Conservation (phyloP, 2,888 invertebrate genomes). For the Acanthosepion esculentum region DNA sequence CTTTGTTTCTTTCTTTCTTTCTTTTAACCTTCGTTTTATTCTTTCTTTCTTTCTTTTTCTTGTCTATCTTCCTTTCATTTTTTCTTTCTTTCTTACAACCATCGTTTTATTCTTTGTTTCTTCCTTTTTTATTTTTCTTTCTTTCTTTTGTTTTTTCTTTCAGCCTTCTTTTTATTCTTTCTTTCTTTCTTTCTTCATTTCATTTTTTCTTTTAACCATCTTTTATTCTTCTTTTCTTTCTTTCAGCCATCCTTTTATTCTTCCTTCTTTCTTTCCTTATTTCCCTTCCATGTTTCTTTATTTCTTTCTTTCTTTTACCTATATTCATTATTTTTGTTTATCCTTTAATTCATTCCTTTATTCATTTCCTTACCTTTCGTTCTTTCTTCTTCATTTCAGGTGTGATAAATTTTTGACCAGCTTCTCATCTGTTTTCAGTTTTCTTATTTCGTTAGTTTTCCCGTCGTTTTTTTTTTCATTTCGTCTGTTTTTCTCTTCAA, state of each 20-base stretch:
- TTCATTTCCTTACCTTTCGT: not conserved
- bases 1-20: too few relatives aligned
- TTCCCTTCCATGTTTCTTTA: not conserved
- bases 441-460: too few relatives aligned
- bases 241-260: not conserved
- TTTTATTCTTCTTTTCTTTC: not conserved
- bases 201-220: too few relatives aligned
- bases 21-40: too few relatives aligned
- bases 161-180: too few relatives aligned
- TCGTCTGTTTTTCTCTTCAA: not conserved
- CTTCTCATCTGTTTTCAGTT: not conserved
- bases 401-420: not conserved
- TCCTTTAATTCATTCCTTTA: not conserved
- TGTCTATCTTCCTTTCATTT: too few relatives aligned
- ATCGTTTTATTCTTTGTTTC: too few relatives aligned
- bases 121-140: not conserved
- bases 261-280: not conserved
- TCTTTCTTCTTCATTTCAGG: not conserved
- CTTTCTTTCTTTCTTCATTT: not conserved
- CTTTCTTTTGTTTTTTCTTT: too few relatives aligned
- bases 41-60: too few relatives aligned
- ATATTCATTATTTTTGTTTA: not conserved
- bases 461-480: not conserved
- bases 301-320: not conserved
- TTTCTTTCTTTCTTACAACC: too few relatives aligned